Percentiles rank a stretch among this genome's conserved stretches.
phyloP scores from a whole-genome alignment of 2,113 vertebrate genomes.

The Chaetodon trifascialis region DNA sequence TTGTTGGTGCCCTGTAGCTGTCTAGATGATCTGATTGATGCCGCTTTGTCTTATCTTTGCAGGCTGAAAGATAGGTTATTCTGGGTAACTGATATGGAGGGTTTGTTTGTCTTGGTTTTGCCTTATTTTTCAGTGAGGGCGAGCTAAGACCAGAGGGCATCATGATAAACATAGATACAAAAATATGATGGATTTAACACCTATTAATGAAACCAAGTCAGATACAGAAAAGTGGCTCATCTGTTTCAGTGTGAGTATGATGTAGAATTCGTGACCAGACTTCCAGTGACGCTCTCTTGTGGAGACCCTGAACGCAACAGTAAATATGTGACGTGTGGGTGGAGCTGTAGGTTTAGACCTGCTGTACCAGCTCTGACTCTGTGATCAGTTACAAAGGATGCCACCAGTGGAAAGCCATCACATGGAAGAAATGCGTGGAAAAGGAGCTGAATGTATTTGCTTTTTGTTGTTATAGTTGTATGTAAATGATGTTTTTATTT shows the following conservation, averaged over 20 bases:
- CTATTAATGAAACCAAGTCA: background rate
- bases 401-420: constrained; percentile 57
- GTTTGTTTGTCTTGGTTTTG: background rate
- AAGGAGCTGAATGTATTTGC: constrained; percentile 16
- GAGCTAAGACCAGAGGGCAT: background rate
- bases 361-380: constrained; percentile 64
- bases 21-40: constrained; percentile 29
- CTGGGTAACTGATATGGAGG: background rate
- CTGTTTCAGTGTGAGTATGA: background rate
- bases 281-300: constrained; percentile 55
- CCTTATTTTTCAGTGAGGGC: background rate
- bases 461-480: background rate
- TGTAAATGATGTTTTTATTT: background rate
- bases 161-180: background rate
- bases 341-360: constrained; percentile 78
- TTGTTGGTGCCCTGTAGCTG: background rate
- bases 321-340: constrained; percentile 71
- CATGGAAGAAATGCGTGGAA: constrained; percentile 25
- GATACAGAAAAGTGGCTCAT: background rate
- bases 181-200: background rate
- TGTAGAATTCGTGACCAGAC: background rate
- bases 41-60: background rate
- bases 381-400: constrained; percentile 68
- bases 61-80: background rate
- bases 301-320: constrained; percentile 53